A percentile compares a stretch with the other conserved stretches of the same genome.
phyloP scores from a whole-genome alignment of 2,888 invertebrate species.

The Pammene fasciana region DNA sequence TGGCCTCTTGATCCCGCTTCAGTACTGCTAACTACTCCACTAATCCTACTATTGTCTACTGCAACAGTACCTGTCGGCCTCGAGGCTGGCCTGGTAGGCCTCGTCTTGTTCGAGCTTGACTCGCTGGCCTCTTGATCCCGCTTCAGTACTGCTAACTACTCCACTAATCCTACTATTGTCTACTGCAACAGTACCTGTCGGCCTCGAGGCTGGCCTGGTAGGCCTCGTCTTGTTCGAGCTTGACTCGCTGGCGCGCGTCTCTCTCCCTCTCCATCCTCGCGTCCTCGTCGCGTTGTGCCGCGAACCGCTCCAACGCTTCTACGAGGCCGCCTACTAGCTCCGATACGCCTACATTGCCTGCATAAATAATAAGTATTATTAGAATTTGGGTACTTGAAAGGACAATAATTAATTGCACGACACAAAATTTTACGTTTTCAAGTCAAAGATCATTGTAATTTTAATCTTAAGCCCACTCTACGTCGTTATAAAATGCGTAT shows the following conservation, averaged over 20 bases:
- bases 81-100: constrained; percentile 95
- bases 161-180: no score
- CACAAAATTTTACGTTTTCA: no score
- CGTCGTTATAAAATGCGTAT: no score
- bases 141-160: no score
- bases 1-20: no score
- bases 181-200: constrained; percentile 81
- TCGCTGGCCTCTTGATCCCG: no score
- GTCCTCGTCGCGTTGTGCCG: constrained; percentile 90
- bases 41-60: no score
- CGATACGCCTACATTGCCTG: constrained; percentile 93
- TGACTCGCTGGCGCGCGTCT: constrained; percentile 93
- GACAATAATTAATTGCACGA: no score
- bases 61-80: constrained; percentile 89
- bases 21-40: no score
- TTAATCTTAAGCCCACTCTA: no score
- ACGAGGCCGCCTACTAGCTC: constrained; percentile 94
- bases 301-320: constrained; percentile 94
- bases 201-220: constrained; percentile 94
- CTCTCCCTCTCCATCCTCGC: constrained; percentile 93
- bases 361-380: not conserved
- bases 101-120: constrained; percentile 97
- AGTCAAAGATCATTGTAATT: no score
- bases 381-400: no score
- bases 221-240: constrained; percentile 96